Conservation (phyloP, 1,140 invertebrate genomes). For the Tyrophagus putrescentiae region DNA sequence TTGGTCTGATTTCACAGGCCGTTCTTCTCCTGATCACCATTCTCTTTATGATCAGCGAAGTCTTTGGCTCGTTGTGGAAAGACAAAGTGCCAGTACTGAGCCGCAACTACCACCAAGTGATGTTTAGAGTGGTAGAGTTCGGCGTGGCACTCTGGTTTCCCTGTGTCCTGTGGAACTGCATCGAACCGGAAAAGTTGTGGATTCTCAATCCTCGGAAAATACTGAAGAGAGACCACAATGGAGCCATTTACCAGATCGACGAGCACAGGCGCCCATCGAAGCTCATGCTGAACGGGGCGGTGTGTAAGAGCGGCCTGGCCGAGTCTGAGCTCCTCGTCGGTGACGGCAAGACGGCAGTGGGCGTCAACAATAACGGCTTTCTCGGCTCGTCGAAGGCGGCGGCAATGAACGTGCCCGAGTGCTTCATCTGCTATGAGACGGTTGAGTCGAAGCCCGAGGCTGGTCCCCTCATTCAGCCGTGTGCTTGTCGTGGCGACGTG, state of each 20-base stretch:
- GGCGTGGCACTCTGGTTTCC: conserved; percentile 89
- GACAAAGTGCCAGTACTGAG: conserved; percentile 72
- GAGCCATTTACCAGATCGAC: not conserved
- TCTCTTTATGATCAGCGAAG: conserved; percentile 73
- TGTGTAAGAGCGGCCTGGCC: not conserved
- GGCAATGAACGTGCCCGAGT: conserved; percentile 40
- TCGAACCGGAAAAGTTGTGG: conserved; percentile 78
- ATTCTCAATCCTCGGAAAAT: conserved; percentile 77
- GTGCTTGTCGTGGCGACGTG: conserved; percentile 74
- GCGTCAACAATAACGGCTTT: not conserved
- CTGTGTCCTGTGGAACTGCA: conserved; percentile 85
- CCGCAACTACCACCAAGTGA: conserved; percentile 75
- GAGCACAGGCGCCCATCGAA: conserved; percentile 30
- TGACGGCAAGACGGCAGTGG: not conserved
- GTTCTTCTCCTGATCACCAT: conserved; percentile 66
- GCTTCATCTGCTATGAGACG: conserved; percentile 84
- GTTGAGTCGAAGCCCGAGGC: conserved; percentile 47
- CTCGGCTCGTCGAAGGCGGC: not conserved
- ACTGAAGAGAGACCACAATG: conserved; percentile 44
- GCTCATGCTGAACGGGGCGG: conserved; percentile 21
- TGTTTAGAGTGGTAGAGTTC: conserved; percentile 77
- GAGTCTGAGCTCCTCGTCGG: conserved; percentile 19
- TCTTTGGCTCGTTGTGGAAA: conserved; percentile 78
- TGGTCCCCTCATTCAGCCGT: conserved; percentile 68
- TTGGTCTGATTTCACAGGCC: conserved; percentile 73